Base-by-base conservation (phyloP, 2,888 invertebrate species). In the Nemapogon koenigi region DNA sequence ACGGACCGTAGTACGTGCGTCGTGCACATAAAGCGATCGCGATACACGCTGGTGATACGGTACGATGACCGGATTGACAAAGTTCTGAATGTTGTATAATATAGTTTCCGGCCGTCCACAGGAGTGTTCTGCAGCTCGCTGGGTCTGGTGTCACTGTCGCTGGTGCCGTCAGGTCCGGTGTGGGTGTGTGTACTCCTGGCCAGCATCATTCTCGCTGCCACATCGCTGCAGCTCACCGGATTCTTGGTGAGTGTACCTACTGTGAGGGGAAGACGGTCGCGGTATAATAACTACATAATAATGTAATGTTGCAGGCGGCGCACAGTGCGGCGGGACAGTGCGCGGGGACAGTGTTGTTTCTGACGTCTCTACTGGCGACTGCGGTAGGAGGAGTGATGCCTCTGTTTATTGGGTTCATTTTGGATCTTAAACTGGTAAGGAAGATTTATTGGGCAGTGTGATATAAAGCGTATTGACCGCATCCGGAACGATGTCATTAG, bases 241-340 rank as follows among this genome's bases (percentile, higher is more conserved):
- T 28, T 28, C 28, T n/a, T n/a, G 4, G 28, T 28, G 7, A 28
- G 28, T 28, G n/a, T n/a, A n/a, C n/a, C n/a, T n/a, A n/a, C n/a
- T n/a, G n/a, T n/a, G n/a, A n/a, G n/a, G n/a, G n/a, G 10, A 22
- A 22, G 22, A 7, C 10, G 4, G 22, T 10, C 6, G 22, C 22
- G 22, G 10, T 6, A 7, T 22, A 22, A 7, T 22, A 22, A 22
- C 22, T 22, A 6, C 22, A 7, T 10, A 22, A 6, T 7, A 7
- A 10, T 22, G 10, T 10, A 22, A 22, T 22, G 22, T 22, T 7
- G 22, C 6, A 6, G 22, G 6, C 6, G 22, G 10, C 6, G 4
- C 22, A 22, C 22, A 6, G 10, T 22, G 60, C 72, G 59, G 60
- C 66, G 2, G 65, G 70, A 39, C 68, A 70, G 46, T 67, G 57